Conservation (phyloP, 2,113 vertebrate species). For the Cyphomyrus discorhynchus region DNA sequence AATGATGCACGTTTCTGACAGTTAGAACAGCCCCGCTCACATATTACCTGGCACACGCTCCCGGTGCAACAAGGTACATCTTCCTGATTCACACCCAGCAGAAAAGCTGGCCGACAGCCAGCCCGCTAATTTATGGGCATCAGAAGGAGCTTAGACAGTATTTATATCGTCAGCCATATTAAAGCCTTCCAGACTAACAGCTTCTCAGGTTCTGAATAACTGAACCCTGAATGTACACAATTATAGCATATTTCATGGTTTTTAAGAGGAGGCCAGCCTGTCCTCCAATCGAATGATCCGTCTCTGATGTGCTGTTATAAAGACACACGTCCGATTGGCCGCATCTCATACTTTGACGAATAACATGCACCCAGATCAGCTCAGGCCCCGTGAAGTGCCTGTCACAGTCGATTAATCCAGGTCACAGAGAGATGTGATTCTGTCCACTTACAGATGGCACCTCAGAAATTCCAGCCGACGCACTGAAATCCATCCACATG, state of each 20-base stretch:
- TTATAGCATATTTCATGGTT: neutral
- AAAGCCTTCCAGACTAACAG: neutral
- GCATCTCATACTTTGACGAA: neutral
- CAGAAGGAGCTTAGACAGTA: neutral
- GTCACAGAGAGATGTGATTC: neutral
- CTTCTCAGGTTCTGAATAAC: neutral
- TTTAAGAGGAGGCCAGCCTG: neutral
- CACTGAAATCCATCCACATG: slow-evolving; percentile 44
- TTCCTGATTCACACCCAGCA: neutral
- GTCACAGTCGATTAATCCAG: neutral
- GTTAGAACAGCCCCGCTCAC: neutral
- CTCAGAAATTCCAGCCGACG: slow-evolving; percentile 32
- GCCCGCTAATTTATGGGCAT: neutral
- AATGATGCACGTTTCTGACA: neutral
- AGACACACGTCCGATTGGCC: neutral
- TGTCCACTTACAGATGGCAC: neutral
- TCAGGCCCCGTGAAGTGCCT: neutral
- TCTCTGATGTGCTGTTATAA: neutral
- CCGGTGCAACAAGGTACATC: neutral
- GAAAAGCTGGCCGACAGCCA: neutral
- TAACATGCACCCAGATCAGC: neutral
- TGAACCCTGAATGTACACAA: neutral
- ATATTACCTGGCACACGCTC: neutral
- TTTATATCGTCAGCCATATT: neutral
- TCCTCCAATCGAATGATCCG: neutral